phyloP scores from a whole-genome alignment of 2,888 invertebrate genomes.

The Sericinus montela region DNA sequence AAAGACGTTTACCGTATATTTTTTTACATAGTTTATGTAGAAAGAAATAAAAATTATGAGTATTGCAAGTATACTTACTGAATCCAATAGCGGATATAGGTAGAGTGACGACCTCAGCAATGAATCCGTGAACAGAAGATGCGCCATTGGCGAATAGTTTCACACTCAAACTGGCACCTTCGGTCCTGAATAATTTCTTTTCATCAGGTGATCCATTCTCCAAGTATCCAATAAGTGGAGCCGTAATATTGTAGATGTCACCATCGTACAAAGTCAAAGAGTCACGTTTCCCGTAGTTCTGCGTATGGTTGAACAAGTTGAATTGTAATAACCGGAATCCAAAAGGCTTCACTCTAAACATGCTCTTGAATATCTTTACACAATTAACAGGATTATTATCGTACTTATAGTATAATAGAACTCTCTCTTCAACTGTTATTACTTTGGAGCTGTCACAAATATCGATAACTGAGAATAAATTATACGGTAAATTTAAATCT shows the following conservation, averaged over 20 bases:
- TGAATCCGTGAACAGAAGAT: conserved; percentile 95
- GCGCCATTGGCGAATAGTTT: conserved; percentile 97
- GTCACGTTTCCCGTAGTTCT: conserved; percentile 89
- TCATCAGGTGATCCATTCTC: conserved; percentile 85
- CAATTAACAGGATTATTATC: conserved; percentile 98
- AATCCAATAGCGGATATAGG: conserved; percentile 95
- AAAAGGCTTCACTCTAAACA: conserved; percentile 90
- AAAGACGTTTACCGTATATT: too few relatives aligned
- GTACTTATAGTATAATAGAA: conserved; percentile 97
- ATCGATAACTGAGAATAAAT: conserved; percentile 95
- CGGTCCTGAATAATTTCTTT: conserved; percentile 86
- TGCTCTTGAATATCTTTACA: conserved; percentile 96
- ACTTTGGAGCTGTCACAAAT: conserved; percentile 98
- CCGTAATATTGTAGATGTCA: conserved; percentile 92
- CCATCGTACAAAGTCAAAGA: conserved; percentile 94
- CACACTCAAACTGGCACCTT: conserved; percentile 90
- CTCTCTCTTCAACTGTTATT: conserved; percentile 92
- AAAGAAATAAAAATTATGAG: too few relatives aligned
- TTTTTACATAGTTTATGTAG: too few relatives aligned
- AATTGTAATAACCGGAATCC: conserved; percentile 94
- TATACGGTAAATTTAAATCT: conserved; percentile 90
- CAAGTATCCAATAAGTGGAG: conserved; percentile 84
- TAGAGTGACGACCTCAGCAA: conserved; percentile 96
- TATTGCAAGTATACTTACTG: conserved; percentile 80
- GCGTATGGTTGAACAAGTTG: conserved; percentile 93